Evolutionary conservation across 2,797 vertebrate species (phyloP).

Genomic region (Squalus acanthias): DNA sequence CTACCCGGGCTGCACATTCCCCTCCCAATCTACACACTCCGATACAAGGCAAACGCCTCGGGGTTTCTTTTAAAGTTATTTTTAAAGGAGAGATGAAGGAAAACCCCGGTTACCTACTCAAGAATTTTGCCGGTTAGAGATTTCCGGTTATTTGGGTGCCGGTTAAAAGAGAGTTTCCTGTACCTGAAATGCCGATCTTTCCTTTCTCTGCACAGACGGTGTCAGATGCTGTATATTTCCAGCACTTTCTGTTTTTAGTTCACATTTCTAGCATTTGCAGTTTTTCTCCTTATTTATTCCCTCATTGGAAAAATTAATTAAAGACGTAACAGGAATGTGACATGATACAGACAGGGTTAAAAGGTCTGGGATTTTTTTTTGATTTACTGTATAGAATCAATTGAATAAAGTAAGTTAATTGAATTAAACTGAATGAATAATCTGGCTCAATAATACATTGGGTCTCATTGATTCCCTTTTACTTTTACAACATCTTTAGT

Average conservation of each 20-base stretch:
- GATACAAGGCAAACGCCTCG: no score
- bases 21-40: no score
- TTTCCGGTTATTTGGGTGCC: no score
- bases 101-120: no score
- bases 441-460: not conserved
- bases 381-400: not conserved
- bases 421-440: slow-evolving; percentile 2
- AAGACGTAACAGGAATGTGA: not conserved
- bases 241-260: not conserved
- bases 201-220: not conserved
- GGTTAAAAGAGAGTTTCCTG: no score
- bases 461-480: not conserved
- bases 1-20: no score
- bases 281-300: not conserved
- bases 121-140: no score
- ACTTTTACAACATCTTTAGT: not conserved
- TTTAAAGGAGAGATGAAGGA: no score
- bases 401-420: slow-evolving; percentile 22
- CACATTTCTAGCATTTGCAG: not conserved
- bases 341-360: not conserved
- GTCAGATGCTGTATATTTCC: not conserved
- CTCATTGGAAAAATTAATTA: not conserved
- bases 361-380: not conserved
- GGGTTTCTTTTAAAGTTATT: no score
- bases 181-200: not conserved